phyloP scores from a whole-genome alignment of 1,140 invertebrate species.

The Chelonus insularis region DNA sequence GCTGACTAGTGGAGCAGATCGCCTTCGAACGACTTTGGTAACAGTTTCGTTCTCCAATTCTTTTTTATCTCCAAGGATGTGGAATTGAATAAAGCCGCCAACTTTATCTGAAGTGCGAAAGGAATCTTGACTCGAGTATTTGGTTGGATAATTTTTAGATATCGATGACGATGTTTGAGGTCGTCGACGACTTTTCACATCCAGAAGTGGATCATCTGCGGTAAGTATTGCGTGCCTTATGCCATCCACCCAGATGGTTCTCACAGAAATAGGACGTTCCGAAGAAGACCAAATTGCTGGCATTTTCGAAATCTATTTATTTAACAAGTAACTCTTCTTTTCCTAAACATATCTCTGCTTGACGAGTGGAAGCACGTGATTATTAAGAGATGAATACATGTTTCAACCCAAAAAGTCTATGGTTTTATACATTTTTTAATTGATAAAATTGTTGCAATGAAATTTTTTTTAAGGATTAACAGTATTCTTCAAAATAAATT shows the following conservation, averaged over 20 bases:
- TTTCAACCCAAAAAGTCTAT: no score
- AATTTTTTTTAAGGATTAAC: neutral
- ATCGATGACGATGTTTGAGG: constrained; percentile 31
- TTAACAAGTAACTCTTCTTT: no score
- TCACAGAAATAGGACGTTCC: constrained; percentile 69
- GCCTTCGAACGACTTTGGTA: constrained; percentile 33
- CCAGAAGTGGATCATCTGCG: constrained; percentile 63
- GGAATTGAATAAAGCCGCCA: constrained; percentile 48
- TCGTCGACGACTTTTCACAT: constrained; percentile 31
- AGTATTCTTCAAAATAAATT: neutral
- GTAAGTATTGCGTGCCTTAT: constrained; percentile 71
- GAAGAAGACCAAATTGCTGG: constrained; percentile 70
- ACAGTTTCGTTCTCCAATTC: constrained; percentile 25
- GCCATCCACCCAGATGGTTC: constrained; percentile 72
- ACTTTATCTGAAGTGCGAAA: constrained; percentile 34
- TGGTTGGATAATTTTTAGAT: constrained; percentile 33
- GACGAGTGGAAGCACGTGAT: no score
- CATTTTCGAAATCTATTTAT: constrained; percentile 37
- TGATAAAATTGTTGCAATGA: no score
- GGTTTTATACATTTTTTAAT: no score
- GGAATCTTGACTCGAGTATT: constrained; percentile 31
- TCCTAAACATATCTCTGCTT: no score
- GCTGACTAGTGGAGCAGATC: constrained; percentile 40
- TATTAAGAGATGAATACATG: no score
- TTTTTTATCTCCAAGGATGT: constrained; percentile 42